Evolutionary conservation across 2,113 vertebrate species (phyloP).

Genomic region (Spilogale gracilis): DNA sequence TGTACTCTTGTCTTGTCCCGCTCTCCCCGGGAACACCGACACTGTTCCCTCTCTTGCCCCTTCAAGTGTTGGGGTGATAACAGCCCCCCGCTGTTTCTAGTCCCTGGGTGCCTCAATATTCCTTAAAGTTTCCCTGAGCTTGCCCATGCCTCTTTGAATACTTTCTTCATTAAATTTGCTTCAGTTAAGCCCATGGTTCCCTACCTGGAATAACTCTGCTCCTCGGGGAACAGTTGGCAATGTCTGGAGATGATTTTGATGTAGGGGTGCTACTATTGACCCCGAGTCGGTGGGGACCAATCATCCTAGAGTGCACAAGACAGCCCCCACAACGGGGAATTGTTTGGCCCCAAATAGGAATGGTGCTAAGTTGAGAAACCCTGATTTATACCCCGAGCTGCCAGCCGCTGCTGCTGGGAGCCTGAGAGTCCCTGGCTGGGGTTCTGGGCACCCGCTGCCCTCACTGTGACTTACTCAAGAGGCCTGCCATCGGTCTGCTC

Average conservation of each 20-base stretch:
- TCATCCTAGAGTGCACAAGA: not conserved
- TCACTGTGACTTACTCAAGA: not conserved
- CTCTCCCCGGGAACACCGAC: not conserved
- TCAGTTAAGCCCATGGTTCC: not conserved
- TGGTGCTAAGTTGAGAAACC: not conserved
- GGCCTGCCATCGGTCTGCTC: not conserved
- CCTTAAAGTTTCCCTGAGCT: not conserved
- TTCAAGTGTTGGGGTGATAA: not conserved
- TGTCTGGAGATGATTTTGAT: not conserved
- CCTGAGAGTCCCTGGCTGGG: not conserved
- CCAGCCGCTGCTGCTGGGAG: not conserved
- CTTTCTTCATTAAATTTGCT: not conserved
- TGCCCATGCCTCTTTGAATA: not conserved
- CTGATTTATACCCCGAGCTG: not conserved
- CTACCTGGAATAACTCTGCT: not conserved
- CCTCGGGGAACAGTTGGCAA: not conserved
- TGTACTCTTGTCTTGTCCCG: not conserved
- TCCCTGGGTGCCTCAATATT: not conserved
- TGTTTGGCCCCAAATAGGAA: too few species aligned
- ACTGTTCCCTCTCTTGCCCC: not conserved
- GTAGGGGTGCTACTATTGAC: not conserved
- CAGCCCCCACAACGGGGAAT: not conserved
- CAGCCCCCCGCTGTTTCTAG: not conserved
- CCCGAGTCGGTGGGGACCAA: not conserved
- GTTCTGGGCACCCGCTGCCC: not conserved